Evolutionary conservation across 92 coral and sea anemone species (phyloP).

Genomic region (Epizoanthus ramosus): DNA sequence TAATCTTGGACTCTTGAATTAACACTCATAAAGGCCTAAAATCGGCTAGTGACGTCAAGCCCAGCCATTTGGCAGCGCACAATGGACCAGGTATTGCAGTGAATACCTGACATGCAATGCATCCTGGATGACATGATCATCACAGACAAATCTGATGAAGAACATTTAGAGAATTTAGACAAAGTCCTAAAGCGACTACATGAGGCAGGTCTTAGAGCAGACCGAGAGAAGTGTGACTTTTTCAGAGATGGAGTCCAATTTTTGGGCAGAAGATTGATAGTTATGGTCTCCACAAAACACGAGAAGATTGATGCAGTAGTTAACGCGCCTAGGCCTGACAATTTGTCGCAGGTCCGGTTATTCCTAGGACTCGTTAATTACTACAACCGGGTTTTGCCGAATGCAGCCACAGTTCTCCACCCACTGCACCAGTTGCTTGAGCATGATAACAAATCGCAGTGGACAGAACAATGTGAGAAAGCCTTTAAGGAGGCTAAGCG

Average conservation of each 20-base stretch:
- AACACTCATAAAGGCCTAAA: slow-evolving; percentile 9
- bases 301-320: slow-evolving; percentile 46
- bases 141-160: slow-evolving; percentile 1
- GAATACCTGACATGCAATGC: slow-evolving; percentile 27
- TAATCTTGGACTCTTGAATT: no score
- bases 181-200: no score
- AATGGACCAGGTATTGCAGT: slow-evolving; percentile 53
- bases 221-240: slow-evolving; percentile 57
- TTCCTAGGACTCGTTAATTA: slow-evolving; percentile 59
- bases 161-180: no score
- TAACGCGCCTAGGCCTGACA: slow-evolving; percentile 50
- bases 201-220: not conserved
- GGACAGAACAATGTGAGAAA: slow-evolving; percentile 49
- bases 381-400: slow-evolving; percentile 52
- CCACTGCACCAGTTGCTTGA: slow-evolving; percentile 62
- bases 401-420: slow-evolving; percentile 47
- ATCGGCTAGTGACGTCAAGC: slow-evolving; percentile 51
- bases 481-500: slow-evolving; percentile 44
- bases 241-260: not conserved
- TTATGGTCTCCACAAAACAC: slow-evolving; percentile 30
- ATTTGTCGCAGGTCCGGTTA: slow-evolving; percentile 55
- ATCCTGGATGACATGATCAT: not conserved
- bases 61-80: slow-evolving; percentile 67
- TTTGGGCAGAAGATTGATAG: slow-evolving; percentile 44
- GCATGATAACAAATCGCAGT: slow-evolving; percentile 47